Evolutionary conservation across 2,113 vertebrate genomes (phyloP).

Genomic region (Paracyprichromis sp.): DNA sequence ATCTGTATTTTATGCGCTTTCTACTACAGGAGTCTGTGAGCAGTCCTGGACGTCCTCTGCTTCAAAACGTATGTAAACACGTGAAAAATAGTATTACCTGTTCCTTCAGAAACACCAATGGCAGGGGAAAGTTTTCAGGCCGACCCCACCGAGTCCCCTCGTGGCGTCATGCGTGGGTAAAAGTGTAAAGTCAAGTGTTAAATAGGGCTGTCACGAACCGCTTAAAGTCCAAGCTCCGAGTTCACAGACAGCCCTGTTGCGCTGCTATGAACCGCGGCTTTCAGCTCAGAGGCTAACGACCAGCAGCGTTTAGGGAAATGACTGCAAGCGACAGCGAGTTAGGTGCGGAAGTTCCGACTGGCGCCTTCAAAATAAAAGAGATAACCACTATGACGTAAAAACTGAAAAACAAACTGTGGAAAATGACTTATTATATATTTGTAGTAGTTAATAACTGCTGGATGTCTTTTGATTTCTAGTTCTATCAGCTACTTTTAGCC

Average conservation of each 20-base stretch:
- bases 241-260: not conserved
- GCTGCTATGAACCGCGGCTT: not conserved
- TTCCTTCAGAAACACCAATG: not conserved
- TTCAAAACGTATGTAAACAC: not conserved
- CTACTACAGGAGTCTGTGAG: not conserved
- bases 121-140: slow-evolving; percentile 8
- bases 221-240: not conserved
- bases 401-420: not conserved
- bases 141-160: not conserved
- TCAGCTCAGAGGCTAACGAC: not conserved
- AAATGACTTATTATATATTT: not conserved
- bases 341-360: not conserved
- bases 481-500: not conserved
- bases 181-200: not conserved
- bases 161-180: not conserved
- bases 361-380: slow-evolving; percentile 33
- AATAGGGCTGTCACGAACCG: not conserved
- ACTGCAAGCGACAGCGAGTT: accelerated
- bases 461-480: not conserved
- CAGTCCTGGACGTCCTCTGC: not conserved
- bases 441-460: not conserved
- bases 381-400: not conserved
- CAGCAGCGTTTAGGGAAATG: not conserved
- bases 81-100: slow-evolving; percentile 5
- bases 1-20: not conserved